A percentile compares a stretch with the other conserved stretches of the same genome.
These are phyloP conservation scores for human (Homo sapiens) DNA, from an alignment of 2,113 vertebrate species.

Conservation along the genomic window DNA sequence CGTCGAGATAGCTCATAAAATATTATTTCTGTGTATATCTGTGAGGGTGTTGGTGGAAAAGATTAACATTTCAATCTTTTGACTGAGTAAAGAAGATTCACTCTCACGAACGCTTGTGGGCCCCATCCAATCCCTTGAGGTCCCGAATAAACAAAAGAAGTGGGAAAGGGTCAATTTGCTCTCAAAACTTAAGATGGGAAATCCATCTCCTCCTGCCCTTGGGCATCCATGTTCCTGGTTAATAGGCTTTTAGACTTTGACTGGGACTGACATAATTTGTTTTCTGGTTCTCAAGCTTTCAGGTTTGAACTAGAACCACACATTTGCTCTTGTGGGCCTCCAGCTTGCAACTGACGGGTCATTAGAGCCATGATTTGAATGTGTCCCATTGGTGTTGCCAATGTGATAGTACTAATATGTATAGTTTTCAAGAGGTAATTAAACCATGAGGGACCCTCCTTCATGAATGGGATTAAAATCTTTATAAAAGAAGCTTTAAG, in stretches of 20 bases:
- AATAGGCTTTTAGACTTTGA: neutral
- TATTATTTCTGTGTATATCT: neutral
- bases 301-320: neutral
- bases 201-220: neutral
- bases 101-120: too few relatives aligned
- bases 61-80: neutral
- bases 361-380: neutral
- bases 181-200: neutral
- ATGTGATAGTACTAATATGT: neutral
- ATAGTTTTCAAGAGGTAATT: neutral
- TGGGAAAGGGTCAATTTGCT: neutral
- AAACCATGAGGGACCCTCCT: neutral
- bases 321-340: neutral
- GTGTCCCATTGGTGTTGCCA: neutral
- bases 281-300: neutral
- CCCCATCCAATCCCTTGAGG: neutral
- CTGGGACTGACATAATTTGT: too few relatives aligned
- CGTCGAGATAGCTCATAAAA: neutral
- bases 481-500: neutral
- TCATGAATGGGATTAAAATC: neutral
- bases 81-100: neutral
- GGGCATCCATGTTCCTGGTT: neutral
- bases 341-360: neutral
- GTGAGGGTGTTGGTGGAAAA: neutral
- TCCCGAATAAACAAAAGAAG: neutral